Base-by-base conservation (phyloP, 2,888 invertebrate species). In the Oligia latruncula region DNA sequence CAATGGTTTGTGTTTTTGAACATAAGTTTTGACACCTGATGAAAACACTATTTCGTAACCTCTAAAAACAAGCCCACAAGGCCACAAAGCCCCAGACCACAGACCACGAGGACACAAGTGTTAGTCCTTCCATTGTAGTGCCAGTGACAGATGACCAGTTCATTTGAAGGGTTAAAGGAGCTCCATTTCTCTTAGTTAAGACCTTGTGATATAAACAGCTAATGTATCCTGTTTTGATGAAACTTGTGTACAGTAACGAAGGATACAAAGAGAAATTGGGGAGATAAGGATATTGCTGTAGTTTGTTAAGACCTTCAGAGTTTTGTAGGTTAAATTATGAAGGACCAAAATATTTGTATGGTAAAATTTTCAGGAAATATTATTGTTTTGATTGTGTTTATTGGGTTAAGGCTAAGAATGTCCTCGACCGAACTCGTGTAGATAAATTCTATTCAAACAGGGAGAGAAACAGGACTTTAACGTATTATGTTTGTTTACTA, bases 121-220 rank as follows among this genome's bases (percentile, higher is more conserved):
- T 78, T 46, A 74, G 70, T 55, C 71, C 65, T 35, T 60, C 52
- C 46, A 72, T 46, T 72, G 71, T 81, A 67, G 67, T 83, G 85
- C 72, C 2, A 20, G 52, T 85, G 83, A 85, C 70, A 60, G 75
- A 85, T 85, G 73, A 40, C 70, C 77, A 76, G 72, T 70, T 70
- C 75, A 85, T 77, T 82, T 74, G 40, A 74, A 80, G 83, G 85
- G 85, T 80, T 83, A 73, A 29, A 73, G 70, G 40, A 68, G 73
- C 74, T 67, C 55, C 77, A 83, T 85, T 83, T 73, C 72, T 85
- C 85, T 85, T 80, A 73, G 77, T 64, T 80, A 75, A 77, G 72
- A n/a, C 74, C 82, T 78, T 77, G 64, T n/a, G 71, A 71, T 75
- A 80, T 83, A 77, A 85, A 73, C 68, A 58, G 64, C 72, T 72